Conservation (phyloP, 1,140 invertebrate species). For the Mizuhopecten yessoensis region DNA sequence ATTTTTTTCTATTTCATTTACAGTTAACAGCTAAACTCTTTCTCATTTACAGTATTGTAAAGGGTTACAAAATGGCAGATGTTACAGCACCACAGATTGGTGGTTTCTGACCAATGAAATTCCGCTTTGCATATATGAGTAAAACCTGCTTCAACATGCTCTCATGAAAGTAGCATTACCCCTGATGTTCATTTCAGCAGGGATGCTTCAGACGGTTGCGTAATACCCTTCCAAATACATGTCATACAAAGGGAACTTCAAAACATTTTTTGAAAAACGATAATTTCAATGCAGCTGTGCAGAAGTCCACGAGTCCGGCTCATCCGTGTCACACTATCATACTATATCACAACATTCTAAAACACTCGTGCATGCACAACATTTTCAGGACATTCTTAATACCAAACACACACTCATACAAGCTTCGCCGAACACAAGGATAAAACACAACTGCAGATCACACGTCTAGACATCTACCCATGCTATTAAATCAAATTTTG, state of each 20-base stretch:
- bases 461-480: neutral
- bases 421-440: neutral
- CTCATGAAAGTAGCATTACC: neutral
- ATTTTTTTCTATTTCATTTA: neutral
- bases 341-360: too few relatives aligned
- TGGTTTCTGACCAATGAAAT: neutral
- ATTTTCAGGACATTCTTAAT: neutral
- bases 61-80: conserved; percentile 11
- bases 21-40: too few relatives aligned
- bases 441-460: neutral
- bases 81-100: neutral
- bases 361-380: neutral
- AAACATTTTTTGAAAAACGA: neutral
- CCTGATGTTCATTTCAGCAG: neutral
- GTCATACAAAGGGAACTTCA: neutral
- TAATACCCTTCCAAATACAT: neutral
- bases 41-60: neutral
- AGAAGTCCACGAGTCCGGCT: neutral
- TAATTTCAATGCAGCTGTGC: neutral
- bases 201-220: neutral
- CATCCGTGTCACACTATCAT: too few relatives aligned
- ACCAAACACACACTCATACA: neutral
- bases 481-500: too few relatives aligned
- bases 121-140: neutral
- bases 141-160: too few relatives aligned